Evolutionary conservation across 2,113 vertebrate genomes (phyloP).

Genomic region (Enhydra lutris): DNA sequence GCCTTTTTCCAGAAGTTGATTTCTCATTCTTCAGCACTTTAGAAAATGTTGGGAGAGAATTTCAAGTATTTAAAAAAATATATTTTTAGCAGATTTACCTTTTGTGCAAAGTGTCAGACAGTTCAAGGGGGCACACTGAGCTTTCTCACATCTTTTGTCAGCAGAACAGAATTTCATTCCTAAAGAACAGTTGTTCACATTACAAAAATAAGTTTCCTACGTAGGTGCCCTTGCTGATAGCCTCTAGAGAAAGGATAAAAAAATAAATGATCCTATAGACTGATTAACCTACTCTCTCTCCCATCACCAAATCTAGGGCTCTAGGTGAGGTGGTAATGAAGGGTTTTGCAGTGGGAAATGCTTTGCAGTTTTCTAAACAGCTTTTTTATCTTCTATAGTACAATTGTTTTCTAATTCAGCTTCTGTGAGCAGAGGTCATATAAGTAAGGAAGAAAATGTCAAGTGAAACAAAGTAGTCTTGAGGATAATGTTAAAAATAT

Average conservation of each 20-base stretch:
- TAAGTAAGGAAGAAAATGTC: not conserved
- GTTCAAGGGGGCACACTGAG: slow-evolving; percentile 59
- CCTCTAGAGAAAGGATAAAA: slow-evolving; percentile 18
- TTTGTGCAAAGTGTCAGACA: slow-evolving; percentile 37
- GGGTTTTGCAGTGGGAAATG: not conserved
- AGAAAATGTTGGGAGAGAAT: slow-evolving; percentile 63
- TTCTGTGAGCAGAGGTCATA: not conserved
- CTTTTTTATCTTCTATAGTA: not conserved
- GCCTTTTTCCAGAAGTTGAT: slow-evolving; percentile 77
- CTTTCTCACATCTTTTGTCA: slow-evolving; percentile 61
- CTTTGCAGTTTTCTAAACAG: slow-evolving; percentile 9
- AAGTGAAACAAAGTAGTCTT: not conserved
- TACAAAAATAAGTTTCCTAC: slow-evolving; percentile 55
- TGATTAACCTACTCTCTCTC: slow-evolving; percentile 45
- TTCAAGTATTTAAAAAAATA: slow-evolving; percentile 73
- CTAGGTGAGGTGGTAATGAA: not conserved
- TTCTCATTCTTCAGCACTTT: slow-evolving; percentile 80
- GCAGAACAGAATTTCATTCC: slow-evolving; percentile 51
- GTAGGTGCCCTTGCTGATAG: slow-evolving; percentile 31
- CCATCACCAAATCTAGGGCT: not conserved
- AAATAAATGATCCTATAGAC: slow-evolving; percentile 35
- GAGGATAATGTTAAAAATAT: not conserved
- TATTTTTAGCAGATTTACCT: slow-evolving; percentile 71
- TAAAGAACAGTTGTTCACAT: slow-evolving; percentile 69
- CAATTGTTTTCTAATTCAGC: not conserved